Conservation (phyloP, 1,140 invertebrate species). For the Thereuonema tuberculata region DNA sequence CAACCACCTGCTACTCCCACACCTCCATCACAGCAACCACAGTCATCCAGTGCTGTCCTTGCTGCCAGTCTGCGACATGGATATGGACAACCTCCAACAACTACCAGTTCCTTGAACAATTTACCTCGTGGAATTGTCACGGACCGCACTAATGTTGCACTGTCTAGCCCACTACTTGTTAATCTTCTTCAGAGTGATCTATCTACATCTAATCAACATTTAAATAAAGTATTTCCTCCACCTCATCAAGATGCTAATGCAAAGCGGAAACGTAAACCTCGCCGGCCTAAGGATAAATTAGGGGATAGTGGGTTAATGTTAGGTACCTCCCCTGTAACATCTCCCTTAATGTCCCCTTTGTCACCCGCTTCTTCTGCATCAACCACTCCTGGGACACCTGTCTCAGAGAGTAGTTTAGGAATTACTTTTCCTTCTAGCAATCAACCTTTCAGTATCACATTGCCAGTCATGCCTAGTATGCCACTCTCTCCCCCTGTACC, state of each 20-base stretch:
- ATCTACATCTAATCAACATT: conserved; percentile 11
- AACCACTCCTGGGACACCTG: neutral
- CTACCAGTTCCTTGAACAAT: conserved; percentile 3
- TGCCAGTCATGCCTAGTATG: conserved; percentile 2
- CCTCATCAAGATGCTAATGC: conserved; percentile 14
- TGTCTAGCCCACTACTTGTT: conserved; percentile 77
- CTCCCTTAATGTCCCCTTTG: neutral
- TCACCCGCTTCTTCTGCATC: neutral
- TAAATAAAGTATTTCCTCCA: conserved; percentile 24
- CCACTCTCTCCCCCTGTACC: neutral
- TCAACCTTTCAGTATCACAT: neutral
- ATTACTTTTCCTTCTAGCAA: neutral
- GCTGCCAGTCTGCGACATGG: conserved; percentile 1
- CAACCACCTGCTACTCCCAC: conserved; percentile 17
- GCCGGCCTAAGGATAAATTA: conserved; percentile 18
- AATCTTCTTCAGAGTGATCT: conserved; percentile 47
- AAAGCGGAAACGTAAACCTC: conserved; percentile 19
- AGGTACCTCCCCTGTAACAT: neutral
- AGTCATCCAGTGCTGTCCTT: conserved; percentile 10
- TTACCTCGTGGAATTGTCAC: neutral
- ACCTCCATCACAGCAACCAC: conserved; percentile 20
- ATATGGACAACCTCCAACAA: conserved; percentile 14
- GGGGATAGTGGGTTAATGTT: conserved; percentile 10
- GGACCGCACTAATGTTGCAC: conserved; percentile 36
- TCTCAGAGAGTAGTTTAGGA: neutral